Conservation (phyloP, 2,113 vertebrate genomes). For the Varanus komodoensis region DNA sequence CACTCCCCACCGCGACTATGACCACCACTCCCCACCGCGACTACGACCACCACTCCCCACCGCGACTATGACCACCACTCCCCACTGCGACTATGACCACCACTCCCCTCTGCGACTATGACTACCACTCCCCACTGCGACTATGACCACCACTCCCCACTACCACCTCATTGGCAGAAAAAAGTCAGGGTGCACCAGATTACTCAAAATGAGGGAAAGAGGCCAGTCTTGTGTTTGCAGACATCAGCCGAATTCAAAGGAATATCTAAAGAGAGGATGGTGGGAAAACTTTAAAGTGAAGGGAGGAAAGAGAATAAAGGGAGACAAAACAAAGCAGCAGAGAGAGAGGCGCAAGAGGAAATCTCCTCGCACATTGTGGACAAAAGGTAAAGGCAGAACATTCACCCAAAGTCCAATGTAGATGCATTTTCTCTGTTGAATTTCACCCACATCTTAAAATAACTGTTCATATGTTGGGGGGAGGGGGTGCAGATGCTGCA, state of each 20-base stretch:
- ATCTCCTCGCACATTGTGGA: neutral
- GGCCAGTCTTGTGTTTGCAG: neutral
- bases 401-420: neutral
- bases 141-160: no score
- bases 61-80: no score
- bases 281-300: rapidly evolving
- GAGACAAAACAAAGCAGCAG: rapidly evolving
- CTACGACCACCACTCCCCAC: no score
- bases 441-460: neutral
- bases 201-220: neutral
- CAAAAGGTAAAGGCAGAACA: neutral
- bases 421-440: neutral
- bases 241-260: neutral
- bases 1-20: no score
- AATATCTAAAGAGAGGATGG: neutral
- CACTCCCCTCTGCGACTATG: no score
- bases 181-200: neutral
- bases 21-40: no score
- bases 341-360: neutral
- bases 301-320: neutral
- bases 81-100: no score
- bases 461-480: neutral
- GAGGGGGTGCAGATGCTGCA: neutral
- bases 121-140: no score
- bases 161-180: no score